A percentile compares a stretch with the other conserved stretches of the same genome.
Conservation (phyloP, 2,888 invertebrate genomes). For the Girardia tigrina region DNA sequence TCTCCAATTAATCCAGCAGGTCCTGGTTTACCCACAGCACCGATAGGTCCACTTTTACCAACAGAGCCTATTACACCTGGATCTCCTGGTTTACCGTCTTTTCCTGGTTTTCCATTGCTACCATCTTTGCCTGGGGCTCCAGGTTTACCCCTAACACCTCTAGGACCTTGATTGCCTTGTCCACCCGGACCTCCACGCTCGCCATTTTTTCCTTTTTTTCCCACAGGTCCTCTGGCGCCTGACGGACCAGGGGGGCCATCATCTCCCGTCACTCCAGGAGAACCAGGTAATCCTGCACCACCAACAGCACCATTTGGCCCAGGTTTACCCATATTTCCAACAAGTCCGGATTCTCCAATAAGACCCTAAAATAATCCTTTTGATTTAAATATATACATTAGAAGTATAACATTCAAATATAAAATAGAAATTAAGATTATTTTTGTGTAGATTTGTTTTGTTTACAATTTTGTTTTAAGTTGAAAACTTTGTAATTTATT, state of each 20-base stretch:
- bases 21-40: not conserved
- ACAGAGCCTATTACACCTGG: not conserved
- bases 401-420: not conserved
- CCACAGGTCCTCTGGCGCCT: no score
- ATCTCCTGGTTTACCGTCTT: not conserved
- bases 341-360: slow-evolving; percentile 31
- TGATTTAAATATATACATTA: slow-evolving; percentile 12
- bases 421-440: no score
- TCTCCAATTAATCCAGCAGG: slow-evolving; percentile 21
- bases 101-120: not conserved
- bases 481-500: no score
- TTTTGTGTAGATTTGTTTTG: no score
- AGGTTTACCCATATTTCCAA: slow-evolving; percentile 29
- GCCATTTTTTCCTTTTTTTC: not conserved
- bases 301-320: slow-evolving; percentile 26
- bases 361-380: slow-evolving; percentile 40
- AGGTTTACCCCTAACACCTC: not conserved
- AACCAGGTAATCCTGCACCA: slow-evolving; percentile 27
- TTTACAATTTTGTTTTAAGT: no score
- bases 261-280: no score
- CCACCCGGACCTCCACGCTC: not conserved
- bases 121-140: not conserved
- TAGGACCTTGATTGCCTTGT: not conserved
- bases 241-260: no score
- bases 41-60: not conserved